Evolutionary conservation across 2,113 vertebrate genomes (phyloP).

Genomic region (Cinclus cinclus): DNA sequence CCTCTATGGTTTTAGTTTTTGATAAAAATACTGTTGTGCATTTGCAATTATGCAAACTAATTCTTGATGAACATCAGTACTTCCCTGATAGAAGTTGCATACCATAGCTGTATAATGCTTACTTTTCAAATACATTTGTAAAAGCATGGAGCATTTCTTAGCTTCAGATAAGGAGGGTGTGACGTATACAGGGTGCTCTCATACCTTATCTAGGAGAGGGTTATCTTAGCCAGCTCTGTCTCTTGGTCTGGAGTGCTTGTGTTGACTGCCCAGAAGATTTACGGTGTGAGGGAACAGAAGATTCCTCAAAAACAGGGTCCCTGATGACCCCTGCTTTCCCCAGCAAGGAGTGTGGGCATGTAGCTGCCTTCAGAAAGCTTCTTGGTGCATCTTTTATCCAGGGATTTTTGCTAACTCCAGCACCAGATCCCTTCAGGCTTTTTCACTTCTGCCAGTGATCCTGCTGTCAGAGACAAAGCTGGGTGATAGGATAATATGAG

Average conservation of each 20-base stretch:
- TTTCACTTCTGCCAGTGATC: neutral
- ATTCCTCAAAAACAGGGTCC: neutral
- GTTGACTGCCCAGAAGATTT: neutral
- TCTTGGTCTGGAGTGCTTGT: neutral
- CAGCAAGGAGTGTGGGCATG: neutral
- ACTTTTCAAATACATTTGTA: constrained; percentile 18
- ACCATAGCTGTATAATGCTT: neutral
- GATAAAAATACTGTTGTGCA: neutral
- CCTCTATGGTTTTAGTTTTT: neutral
- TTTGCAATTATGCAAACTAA: neutral
- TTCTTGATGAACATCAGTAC: neutral
- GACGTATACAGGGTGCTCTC: neutral
- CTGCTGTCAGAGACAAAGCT: neutral
- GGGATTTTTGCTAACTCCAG: neutral
- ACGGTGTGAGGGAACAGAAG: neutral
- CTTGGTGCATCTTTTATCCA: neutral
- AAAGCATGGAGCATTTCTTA: neutral
- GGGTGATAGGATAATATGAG: neutral
- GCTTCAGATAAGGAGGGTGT: constrained; percentile 40
- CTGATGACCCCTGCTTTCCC: neutral
- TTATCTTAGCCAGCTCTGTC: neutral
- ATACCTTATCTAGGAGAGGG: neutral
- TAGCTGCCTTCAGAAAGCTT: neutral
- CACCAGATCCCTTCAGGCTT: neutral
- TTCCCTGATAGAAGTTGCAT: neutral